phyloP scores from a whole-genome alignment of 2,113 vertebrate genomes.

The Myocastor coypus region DNA sequence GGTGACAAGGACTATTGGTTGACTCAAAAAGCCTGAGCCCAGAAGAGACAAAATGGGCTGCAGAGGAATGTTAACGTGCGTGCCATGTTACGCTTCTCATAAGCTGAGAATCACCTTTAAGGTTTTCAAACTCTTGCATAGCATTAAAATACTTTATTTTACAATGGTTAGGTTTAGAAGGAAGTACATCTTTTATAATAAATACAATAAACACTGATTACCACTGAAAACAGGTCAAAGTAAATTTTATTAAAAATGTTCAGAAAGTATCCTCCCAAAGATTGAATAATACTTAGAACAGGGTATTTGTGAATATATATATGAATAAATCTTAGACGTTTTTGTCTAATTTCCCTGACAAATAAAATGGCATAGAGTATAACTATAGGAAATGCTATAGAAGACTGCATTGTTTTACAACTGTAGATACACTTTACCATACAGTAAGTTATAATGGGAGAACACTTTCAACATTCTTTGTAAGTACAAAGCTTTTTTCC shows the following conservation, averaged over 20 bases:
- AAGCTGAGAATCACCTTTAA: constrained; percentile 8
- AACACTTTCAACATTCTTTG: constrained; percentile 55
- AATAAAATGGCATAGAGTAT: constrained; percentile 5
- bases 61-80: not conserved
- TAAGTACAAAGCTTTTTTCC: constrained; percentile 55
- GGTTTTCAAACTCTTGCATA: not conserved
- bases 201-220: not conserved
- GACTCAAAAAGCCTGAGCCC: not conserved
- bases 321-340: not conserved
- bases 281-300: not conserved
- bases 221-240: not conserved
- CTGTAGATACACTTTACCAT: not conserved
- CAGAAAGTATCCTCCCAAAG: constrained; percentile 10
- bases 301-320: not conserved
- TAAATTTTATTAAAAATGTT: constrained; percentile 10
- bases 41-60: not conserved
- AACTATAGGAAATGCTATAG: not conserved
- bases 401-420: not conserved
- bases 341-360: not conserved
- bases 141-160: not conserved
- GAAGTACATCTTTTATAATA: not conserved
- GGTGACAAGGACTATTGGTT: not conserved
- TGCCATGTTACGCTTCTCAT: not conserved
- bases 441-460: constrained; percentile 42
- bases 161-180: not conserved